Base-by-base conservation (phyloP, 2,888 invertebrate genomes). In the Rhingia campestris region DNA sequence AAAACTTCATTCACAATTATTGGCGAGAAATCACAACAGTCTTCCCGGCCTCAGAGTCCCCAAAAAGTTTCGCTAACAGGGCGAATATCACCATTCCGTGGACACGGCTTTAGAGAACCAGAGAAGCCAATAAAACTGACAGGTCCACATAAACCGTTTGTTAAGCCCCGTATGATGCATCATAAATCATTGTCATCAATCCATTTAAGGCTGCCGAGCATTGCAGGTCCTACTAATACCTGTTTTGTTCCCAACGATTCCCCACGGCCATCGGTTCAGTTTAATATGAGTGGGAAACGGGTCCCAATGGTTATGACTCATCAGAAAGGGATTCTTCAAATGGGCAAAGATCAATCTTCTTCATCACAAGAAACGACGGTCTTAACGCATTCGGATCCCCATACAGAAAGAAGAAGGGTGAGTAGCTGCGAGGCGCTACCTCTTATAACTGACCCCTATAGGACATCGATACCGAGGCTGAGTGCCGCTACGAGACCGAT, bases 1-100 rank as follows among this genome's bases (percentile, higher is more conserved):
- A 94, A 94, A 89, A 93, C 94, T 6, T 94, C 95, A 4, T 95
- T 95, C 89, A 94, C 95, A 81, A 95, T 95, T 86, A 92, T 95
- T 75, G 92, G 94, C 10, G 94, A 94, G 86, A 89, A 92, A 61
- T 91, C 93, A 4, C 92, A 94, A 4, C 90, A 91, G 51, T 91
- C 92, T 12, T 93, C 94, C 10, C 91, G 93, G 5, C 92, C 93
- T n/a, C 89, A 91, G 35, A 92, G 92, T 84, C 93, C 92, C 0
- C 70, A 67, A 9, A 81, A 86, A 49, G 22, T 41, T 22, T 74
- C 75, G 6, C 58, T 61, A 1, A 88, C 91, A 0, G 94, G 93
- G 4, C 92, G 93, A 75, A 92, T 93, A 56, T 94, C 94, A 7
- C 94, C 94, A 3, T 94, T 94, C 84, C 92, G 93, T 88, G 94